These are phyloP conservation scores for Autographa pulchrina DNA, from an alignment of 2,888 invertebrate genomes.

Conservation along the genomic window DNA sequence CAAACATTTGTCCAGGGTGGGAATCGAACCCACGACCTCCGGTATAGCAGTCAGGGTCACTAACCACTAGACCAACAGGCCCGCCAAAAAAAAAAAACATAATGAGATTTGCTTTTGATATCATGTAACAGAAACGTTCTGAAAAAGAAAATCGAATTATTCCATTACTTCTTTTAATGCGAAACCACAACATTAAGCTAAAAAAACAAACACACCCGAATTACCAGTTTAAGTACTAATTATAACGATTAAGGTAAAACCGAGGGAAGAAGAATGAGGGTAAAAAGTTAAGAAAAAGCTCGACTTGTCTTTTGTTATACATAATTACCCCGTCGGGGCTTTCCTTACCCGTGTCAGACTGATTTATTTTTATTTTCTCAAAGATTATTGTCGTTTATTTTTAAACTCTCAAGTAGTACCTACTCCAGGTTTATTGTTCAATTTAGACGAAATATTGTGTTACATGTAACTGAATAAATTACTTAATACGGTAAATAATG, in stretches of 20 bases:
- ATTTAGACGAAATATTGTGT: conserved; percentile 10
- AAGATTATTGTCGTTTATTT: conserved; percentile 24
- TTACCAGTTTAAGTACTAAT: conserved; percentile 5
- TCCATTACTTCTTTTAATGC: neutral
- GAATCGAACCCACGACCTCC: too few species aligned
- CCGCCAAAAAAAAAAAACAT: too few species aligned
- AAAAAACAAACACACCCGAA: conserved; percentile 21
- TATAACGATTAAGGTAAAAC: conserved; percentile 18
- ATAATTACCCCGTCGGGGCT: conserved; percentile 25
- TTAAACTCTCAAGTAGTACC: conserved; percentile 8
- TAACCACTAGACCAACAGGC: too few species aligned
- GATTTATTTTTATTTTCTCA: conserved; percentile 19
- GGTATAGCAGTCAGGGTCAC: too few species aligned
- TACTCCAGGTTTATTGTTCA: conserved; percentile 1
- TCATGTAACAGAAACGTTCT: too few species aligned
- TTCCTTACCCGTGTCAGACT: conserved; percentile 8
- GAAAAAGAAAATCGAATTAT: too few species aligned
- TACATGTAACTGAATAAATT: conserved; percentile 6
- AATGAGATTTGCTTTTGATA: too few species aligned
- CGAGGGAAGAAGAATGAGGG: neutral
- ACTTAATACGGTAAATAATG: conserved; percentile 3
- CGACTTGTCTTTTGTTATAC: conserved; percentile 39
- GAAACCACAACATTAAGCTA: neutral
- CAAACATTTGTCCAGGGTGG: too few species aligned
- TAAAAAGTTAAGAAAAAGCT: conserved; percentile 12